Evolutionary conservation across 2,888 invertebrate genomes (phyloP).

Genomic region (Megamerina dolium): DNA sequence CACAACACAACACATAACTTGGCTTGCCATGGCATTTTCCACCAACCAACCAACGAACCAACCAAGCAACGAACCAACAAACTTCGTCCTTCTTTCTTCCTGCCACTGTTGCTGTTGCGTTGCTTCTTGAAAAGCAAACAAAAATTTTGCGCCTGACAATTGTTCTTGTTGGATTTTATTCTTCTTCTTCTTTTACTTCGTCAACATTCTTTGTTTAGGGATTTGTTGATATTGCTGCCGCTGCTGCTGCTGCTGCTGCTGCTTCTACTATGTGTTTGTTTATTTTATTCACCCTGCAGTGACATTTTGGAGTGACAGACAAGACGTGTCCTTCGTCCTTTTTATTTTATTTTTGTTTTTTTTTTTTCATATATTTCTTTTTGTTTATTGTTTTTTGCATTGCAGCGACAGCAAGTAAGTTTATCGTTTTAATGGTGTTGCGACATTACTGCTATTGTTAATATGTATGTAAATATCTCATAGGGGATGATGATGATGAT

Average conservation of each 20-base stretch:
- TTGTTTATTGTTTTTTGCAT: not conserved
- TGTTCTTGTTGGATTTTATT: no score
- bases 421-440: constrained; percentile 13
- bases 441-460: no score
- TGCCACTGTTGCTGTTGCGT: constrained; percentile 11
- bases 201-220: not conserved
- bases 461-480: no score
- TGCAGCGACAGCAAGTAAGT: constrained; percentile 11
- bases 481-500: no score
- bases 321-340: constrained; percentile 45
- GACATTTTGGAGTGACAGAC: constrained; percentile 45
- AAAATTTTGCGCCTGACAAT: no score
- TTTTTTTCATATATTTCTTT: not conserved
- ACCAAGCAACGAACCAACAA: no score
- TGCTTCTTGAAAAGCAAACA: no score
- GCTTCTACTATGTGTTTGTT: constrained; percentile 1
- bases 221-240: not conserved
- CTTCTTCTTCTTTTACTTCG: no score
- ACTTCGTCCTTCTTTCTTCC: no score
- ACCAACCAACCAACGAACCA: constrained; percentile 7
- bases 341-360: constrained; percentile 7
- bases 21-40: constrained; percentile 33
- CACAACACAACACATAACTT: no score
- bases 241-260: constrained; percentile 6
- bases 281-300: constrained; percentile 34